Evolutionary conservation across 2,797 vertebrate species (phyloP), one percentile per base, ranked within the genome.

Genomic region (Pangasius mekongensis): DNA sequence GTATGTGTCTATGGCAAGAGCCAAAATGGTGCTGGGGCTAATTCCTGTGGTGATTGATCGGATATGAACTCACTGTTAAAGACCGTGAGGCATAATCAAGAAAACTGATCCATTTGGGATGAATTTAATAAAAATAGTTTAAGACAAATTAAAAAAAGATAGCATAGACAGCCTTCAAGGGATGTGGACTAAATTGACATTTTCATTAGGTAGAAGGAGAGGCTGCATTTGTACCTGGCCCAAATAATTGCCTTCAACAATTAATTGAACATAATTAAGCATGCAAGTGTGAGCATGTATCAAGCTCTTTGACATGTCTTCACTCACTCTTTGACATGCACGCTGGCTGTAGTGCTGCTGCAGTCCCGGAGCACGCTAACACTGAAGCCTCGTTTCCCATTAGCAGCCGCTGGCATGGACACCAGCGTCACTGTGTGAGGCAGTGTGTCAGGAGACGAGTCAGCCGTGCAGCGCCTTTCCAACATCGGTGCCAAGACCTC

Each of bases 271-370:
- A 47, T 30, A 4, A n/a, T n/a, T 14, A 24, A 22, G 30, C 22
- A 14, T 14, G 33, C 10, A 11, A 4, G 33, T 18, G 36, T 43
- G 11, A 3, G 30, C 22, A 16, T 62, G 62, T 9, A 27, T 62
- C 33, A 14, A 16, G 22, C 27, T 76, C 5, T n/a, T 18, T 69
- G 67, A 47, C 14, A 73, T 81, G 52, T 47, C 43, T 27, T 43
- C 2, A 98, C 98, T 98, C 92, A 99, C 98, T 99, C 97, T 96
- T 97, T 98, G 90, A 99, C 97, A 91, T 97, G 97, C 88, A 99
- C 97, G 0, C 96, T 97, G 22, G 96, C 95, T 2, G 95, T 95
- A 10, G 97, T 96, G 88, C 93, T 96, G 91, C 95, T 94, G 89
- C 96, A 96, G 89, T 96, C 97, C 76, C 97, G 94, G 84, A 96